phyloP scores from a whole-genome alignment of 2,888 invertebrate species.

The Papilio demoleus region DNA sequence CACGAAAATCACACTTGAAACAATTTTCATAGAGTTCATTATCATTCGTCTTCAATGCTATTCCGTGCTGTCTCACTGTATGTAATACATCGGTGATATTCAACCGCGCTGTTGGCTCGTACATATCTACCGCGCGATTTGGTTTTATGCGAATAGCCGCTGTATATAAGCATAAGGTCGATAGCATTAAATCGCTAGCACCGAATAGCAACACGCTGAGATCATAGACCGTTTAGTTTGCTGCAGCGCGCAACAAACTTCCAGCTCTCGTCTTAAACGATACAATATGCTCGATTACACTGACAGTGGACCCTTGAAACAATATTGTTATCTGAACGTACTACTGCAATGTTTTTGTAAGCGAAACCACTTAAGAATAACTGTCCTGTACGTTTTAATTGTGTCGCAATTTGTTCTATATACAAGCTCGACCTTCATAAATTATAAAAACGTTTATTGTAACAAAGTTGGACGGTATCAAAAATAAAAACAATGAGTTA shows the following conservation, averaged over 20 bases:
- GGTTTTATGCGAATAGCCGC: slow-evolving; percentile 55
- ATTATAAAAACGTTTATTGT: not conserved
- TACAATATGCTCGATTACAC: slow-evolving; percentile 6
- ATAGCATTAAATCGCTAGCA: slow-evolving; percentile 52
- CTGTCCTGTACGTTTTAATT: not conserved
- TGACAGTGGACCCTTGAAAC: not conserved
- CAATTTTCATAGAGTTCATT: slow-evolving; percentile 71
- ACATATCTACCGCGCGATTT: slow-evolving; percentile 58
- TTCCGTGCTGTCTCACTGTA: slow-evolving; percentile 63
- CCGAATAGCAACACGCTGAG: slow-evolving; percentile 68
- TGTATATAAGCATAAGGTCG: slow-evolving; percentile 47
- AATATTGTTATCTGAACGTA: not conserved
- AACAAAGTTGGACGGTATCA: slow-evolving; percentile 3
- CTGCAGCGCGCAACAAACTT: slow-evolving; percentile 49
- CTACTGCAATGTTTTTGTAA: not conserved
- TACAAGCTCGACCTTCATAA: too few species aligned
- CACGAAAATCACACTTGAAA: slow-evolving; percentile 64
- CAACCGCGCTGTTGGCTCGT: slow-evolving; percentile 49
- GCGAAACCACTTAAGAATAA: not conserved
- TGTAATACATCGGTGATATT: slow-evolving; percentile 58
- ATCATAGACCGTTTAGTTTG: slow-evolving; percentile 65
- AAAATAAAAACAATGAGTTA: slow-evolving; percentile 20
- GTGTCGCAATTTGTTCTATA: not conserved
- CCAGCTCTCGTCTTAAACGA: slow-evolving; percentile 30
- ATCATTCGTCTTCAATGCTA: slow-evolving; percentile 53